Percentiles rank a stretch among this genome's conserved stretches.
Conservation (phyloP, 2,113 vertebrate species). For the Petrocephalus microphthalmus region DNA sequence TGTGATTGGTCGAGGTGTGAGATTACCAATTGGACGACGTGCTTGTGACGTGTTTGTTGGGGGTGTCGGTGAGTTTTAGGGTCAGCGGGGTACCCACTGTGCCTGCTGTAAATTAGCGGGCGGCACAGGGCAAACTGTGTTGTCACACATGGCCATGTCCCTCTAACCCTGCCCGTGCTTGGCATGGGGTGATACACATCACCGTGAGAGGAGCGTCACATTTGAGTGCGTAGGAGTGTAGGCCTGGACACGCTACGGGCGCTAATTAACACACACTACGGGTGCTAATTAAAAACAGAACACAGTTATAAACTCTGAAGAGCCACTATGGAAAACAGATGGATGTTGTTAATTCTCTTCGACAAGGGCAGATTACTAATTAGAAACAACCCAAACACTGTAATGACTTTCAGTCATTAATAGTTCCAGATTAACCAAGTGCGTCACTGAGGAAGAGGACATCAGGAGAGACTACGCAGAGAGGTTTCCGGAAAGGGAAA, state of each 20-base stretch:
- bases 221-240: neutral
- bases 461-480: neutral
- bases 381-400: neutral
- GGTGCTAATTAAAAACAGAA: neutral
- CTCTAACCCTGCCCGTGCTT: neutral
- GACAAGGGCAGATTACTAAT: neutral
- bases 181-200: neutral
- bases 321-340: neutral
- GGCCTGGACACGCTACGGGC: neutral
- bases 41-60: neutral
- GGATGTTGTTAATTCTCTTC: neutral
- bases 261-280: neutral
- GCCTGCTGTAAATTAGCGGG: too few species aligned
- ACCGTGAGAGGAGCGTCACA: neutral
- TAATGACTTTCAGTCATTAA: neutral
- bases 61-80: neutral
- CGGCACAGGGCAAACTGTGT: neutral
- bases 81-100: neutral
- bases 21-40: neutral
- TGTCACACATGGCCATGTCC: neutral
- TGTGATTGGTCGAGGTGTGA: neutral
- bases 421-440: neutral
- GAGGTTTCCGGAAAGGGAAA: neutral
- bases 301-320: neutral
- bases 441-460: neutral